Conservation (phyloP, 2,888 invertebrate genomes). For the Aproaerema taeniolella region DNA sequence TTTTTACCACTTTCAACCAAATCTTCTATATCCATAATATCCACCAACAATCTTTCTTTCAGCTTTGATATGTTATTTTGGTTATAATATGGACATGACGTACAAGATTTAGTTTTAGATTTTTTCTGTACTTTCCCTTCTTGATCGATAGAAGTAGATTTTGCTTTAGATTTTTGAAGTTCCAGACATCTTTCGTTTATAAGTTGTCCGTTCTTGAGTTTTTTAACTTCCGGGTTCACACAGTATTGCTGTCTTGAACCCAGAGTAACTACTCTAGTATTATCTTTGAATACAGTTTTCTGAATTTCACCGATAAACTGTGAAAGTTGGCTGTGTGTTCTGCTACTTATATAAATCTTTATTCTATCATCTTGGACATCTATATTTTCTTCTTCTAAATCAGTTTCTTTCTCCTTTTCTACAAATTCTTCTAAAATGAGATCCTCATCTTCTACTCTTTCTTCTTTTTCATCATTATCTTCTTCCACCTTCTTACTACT, state of each 20-base stretch:
- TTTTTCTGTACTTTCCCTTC: constrained; percentile 81
- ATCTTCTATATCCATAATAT: constrained; percentile 93
- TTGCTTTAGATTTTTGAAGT: no score
- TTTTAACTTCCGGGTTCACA: constrained; percentile 87
- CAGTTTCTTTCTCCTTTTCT: constrained; percentile 40
- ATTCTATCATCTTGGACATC: neutral
- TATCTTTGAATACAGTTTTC: constrained; percentile 84
- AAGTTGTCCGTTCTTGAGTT: constrained; percentile 83
- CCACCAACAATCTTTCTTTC: constrained; percentile 79
- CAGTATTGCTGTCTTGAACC: constrained; percentile 96
- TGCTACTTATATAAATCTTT: constrained; percentile 92
- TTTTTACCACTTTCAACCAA: constrained; percentile 82
- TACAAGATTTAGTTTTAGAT: constrained; percentile 67
- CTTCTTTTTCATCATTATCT: constrained; percentile 28
- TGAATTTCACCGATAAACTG: constrained; percentile 97
- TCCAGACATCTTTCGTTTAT: constrained; percentile 97
- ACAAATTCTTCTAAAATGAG: constrained; percentile 73
- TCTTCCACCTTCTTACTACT: constrained; percentile 27
- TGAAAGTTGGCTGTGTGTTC: constrained; percentile 97
- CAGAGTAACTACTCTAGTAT: constrained; percentile 86
- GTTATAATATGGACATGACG: constrained; percentile 84
- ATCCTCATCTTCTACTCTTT: constrained; percentile 51
- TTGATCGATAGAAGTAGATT: constrained; percentile 50
- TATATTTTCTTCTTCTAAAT: constrained; percentile 52
- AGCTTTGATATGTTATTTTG: constrained; percentile 79